Evolutionary conservation across 1,140 invertebrate genomes (phyloP), one percentile per base, ranked within the genome.

Genomic region (Belonocnema kinseyi): DNA sequence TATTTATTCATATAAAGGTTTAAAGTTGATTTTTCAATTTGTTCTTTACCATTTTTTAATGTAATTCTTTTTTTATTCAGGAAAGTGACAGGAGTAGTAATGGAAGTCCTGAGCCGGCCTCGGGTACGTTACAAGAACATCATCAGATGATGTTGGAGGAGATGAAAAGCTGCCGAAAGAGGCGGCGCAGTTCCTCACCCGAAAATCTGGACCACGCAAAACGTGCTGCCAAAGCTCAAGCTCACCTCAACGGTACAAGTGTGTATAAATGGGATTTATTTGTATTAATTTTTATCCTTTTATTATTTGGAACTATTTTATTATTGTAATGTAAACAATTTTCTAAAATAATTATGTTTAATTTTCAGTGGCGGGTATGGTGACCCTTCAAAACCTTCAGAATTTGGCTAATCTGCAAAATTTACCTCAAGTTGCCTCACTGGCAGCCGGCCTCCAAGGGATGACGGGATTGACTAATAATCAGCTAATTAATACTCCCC

Each of bases 241-340:
- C 92, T 19, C 93, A 94, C 87, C 88, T 94, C n/a, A 94, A 96
- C 91, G 95, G 95, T 91, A 95, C 95, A 88, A 96, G 95, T 96
- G 93, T 93, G 94, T 94, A 93, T 83, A 50, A 14, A 72, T 70
- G 51, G n/a, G 46, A 54, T 74, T 17, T 72, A 72, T 50, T 46
- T 50, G 3, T 50, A 19, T 73, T 4, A 16, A 50, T 46, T 4
- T 14, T 6, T 17, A 50, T 72, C 4, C 16, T 72, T 51, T 72
- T 17, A 17, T 50, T 72, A 19, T 72, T 72, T 50, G 1, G 1
- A 17, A 72, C 40, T 50, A 3, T 51, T n/a, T 51, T 72, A 40
- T 50, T 78, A 71, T 53, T 71, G 4, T 75, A 5, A 2, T 33
- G 26, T 33, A 33, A 33, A 33, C 5, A 78, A 50, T n/a, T n/a